A percentile compares a stretch with the other conserved stretches of the same genome.
Conservation (phyloP, 1,140 invertebrate genomes). For the Platorchestia sp. region DNA sequence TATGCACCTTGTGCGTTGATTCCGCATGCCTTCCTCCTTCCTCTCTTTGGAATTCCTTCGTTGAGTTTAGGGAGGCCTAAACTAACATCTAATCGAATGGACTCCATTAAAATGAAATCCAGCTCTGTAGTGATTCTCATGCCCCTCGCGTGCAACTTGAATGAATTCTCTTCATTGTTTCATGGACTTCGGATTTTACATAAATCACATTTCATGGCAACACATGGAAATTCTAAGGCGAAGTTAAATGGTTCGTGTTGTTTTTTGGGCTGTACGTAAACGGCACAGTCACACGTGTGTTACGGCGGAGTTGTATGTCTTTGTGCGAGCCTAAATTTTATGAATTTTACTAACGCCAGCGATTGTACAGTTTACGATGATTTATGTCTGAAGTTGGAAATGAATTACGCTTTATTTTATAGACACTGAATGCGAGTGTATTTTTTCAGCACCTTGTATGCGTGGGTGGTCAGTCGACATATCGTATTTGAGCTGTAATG, state of each 20-base stretch:
- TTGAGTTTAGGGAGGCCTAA: no score
- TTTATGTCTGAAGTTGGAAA: not conserved
- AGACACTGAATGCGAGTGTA: not conserved
- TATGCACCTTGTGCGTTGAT: no score
- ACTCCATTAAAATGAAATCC: not conserved
- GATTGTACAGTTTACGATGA: not conserved
- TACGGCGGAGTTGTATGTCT: not conserved
- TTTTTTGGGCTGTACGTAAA: no score
- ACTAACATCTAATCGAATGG: no score
- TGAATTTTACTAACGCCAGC: not conserved
- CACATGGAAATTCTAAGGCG: not conserved
- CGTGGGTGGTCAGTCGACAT: not conserved
- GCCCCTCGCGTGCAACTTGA: not conserved
- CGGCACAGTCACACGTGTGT: not conserved
- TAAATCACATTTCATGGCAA: not conserved
- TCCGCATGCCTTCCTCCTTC: no score
- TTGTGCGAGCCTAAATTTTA: not conserved
- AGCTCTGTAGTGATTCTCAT: not conserved
- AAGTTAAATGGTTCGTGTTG: not conserved
- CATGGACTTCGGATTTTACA: not conserved
- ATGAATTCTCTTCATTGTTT: not conserved
- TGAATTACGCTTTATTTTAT: not conserved
- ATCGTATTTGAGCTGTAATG: not conserved
- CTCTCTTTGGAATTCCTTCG: no score
- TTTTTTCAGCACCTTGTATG: not conserved